phyloP scores from a whole-genome alignment of 2,797 vertebrate species.

The Enteromius paludinosus region DNA sequence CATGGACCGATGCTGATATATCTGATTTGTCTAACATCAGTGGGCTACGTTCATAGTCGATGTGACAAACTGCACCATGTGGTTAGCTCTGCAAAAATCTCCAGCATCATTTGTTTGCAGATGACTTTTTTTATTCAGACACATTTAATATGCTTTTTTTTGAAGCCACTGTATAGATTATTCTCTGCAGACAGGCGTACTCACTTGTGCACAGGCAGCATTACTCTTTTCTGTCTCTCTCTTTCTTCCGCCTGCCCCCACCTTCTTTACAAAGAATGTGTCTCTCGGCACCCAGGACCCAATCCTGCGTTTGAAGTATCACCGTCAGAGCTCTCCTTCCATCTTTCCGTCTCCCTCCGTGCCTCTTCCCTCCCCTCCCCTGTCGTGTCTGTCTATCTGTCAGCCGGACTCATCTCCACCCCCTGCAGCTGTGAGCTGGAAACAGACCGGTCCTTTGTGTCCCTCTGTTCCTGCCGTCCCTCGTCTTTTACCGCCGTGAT shows the following conservation, averaged over 20 bases:
- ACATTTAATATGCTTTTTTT: neutral
- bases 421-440: constrained; percentile 75
- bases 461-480: constrained; percentile 67
- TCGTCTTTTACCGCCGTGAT: constrained; percentile 73
- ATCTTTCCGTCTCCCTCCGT: constrained; percentile 67
- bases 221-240: constrained; percentile 60
- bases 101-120: neutral
- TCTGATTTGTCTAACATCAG: neutral
- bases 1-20: neutral
- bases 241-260: constrained; percentile 43
- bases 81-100: neutral
- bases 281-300: constrained; percentile 75
- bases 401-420: constrained; percentile 70
- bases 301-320: constrained; percentile 78
- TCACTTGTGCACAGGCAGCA: constrained; percentile 63
- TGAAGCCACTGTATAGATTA: constrained; percentile 18
- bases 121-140: neutral
- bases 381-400: constrained; percentile 73
- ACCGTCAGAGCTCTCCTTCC: constrained; percentile 52
- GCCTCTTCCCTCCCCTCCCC: constrained; percentile 47
- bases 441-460: constrained; percentile 79
- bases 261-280: constrained; percentile 74
- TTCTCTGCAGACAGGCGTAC: constrained; percentile 56
- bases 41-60: neutral
- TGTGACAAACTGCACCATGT: neutral